A percentile compares a stretch with the other conserved stretches of the same genome.
These are phyloP conservation scores for Drosophila pallidifrons DNA, from an alignment of 1,140 invertebrate species.

Conservation along the genomic window DNA sequence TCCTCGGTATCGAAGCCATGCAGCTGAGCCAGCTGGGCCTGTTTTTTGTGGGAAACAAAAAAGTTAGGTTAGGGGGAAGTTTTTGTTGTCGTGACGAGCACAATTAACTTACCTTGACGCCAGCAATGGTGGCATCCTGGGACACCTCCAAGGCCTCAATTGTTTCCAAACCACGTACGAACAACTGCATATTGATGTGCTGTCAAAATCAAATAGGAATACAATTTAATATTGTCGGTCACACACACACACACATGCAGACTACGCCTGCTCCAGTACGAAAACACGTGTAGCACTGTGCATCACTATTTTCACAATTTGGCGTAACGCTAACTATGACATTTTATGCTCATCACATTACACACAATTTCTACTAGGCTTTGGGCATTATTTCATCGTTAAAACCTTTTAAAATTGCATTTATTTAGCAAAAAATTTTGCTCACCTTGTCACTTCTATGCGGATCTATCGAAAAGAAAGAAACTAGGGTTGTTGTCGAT, in stretches of 20 bases:
- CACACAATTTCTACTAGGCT: not conserved
- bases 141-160: constrained; percentile 79
- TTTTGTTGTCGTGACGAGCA: constrained; percentile 34
- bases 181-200: constrained; percentile 82
- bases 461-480: constrained; percentile 83
- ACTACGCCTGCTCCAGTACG: constrained; percentile 8
- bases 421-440: constrained; percentile 56
- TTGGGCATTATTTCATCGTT: constrained; percentile 22
- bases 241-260: not conserved
- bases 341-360: constrained; percentile 40
- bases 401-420: constrained; percentile 41
- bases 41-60: constrained; percentile 17
- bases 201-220: constrained; percentile 61
- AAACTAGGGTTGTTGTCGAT: constrained; percentile 66
- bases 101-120: constrained; percentile 72
- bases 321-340: not conserved
- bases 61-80: constrained; percentile 64
- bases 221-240: constrained; percentile 43
- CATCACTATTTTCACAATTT: constrained; percentile 23
- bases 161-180: constrained; percentile 82
- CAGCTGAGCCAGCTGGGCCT: constrained; percentile 77
- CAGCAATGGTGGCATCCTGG: constrained; percentile 79
- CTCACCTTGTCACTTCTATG: constrained; percentile 82
- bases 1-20: constrained; percentile 77
- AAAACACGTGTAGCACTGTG: constrained; percentile 63